Base-by-base conservation (phyloP, 2,113 vertebrate species). In the Ictalurus furcatus region DNA sequence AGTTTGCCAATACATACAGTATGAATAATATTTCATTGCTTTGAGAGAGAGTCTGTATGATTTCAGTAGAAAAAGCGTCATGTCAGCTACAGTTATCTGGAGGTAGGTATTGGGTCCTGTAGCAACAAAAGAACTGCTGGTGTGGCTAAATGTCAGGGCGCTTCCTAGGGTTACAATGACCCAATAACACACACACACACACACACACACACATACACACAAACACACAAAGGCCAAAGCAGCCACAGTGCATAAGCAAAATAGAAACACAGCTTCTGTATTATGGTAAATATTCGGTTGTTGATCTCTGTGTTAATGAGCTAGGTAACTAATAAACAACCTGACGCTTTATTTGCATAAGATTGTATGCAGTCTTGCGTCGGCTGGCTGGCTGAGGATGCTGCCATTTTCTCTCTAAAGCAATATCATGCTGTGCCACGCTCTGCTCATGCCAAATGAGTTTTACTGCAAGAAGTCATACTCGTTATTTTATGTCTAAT, bases 111-210 rank as follows among this genome's bases (percentile, higher is more conserved):
- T 91, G 91, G 91, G 92, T 90, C 91, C 63, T 17, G 85, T 87
- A 79, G 92, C 88, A 90, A 96, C 96, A 95, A 96, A 94, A 93
- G 95, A 95, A 94, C 88, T 95, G 94, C 94, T 92, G 91, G 88
- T 91, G 87, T 93, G 93, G 94, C 94, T 92, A 93, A 95, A 95
- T 92, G 93, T 93, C 93, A 90, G 87, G 69, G 84, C 81, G 86
- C 92, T 93, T 93, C 91, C 92, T 89, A 83, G 90, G 93, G 92
- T 92, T 93, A 94, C 93, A 94, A 93, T 88, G 89, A 86, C 76
- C 88, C 73, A 85, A 88, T 90, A 90, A 92, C 91, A 94, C 79
- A 93, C 89, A 92, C 91, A 88, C 67, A 19, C 30, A 85, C 82
- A 65, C 52, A 52, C 13, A 67, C 16, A 58, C 17, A 34, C 16